Base-by-base conservation (phyloP, 1,140 invertebrate species). In the Drosophila trapezifrons region DNA sequence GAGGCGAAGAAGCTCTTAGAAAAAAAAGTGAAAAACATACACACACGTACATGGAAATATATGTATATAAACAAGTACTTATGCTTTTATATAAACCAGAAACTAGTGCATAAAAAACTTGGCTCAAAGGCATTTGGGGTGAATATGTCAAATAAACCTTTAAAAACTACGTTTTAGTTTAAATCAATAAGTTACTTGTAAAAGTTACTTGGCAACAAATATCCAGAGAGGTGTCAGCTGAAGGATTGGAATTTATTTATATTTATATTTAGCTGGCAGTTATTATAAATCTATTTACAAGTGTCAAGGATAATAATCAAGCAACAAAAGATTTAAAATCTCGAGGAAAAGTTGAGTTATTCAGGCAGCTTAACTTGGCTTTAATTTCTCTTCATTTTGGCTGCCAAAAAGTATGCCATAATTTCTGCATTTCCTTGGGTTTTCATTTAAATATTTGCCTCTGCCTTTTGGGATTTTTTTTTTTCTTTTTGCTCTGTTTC, bases 31-130 rank as follows among this genome's bases (percentile, higher is more conserved):
- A 71, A 62, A 76, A 72, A 56, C 47, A 74, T 59, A 17, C 12
- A 63, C 43, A n/a, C 35, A 42, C 22, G 35, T n/a, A 52, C 18
- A 42, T 42, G n/a, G 17, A 35, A 17, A 15, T 17, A 20, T 15
- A 51, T 17, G 27, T 29, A 17, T 12, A n/a, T n/a, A n/a, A n/a
- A n/a, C n/a, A 29, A 12, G n/a, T 20, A 22, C 35, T 57, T 43
- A 35, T 60, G 25, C 62, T 45, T 62, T 27, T 65, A 37, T 37
- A 83, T 78, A 83, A 75, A 82, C 79, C 78, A 76, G 58, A 80
- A 85, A 85, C 81, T 80, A 85, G 81, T 54, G 64, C 81, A 80
- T 2, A 22, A 51, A 73, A 77, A 76, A 74, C 69, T 85, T 85
- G 77, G 57, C 59, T 80, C 52, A 65, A 80, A 84, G 74, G 18